Base-by-base conservation (phyloP, 1,140 invertebrate genomes). In the Alviniconcha marisindica region DNA sequence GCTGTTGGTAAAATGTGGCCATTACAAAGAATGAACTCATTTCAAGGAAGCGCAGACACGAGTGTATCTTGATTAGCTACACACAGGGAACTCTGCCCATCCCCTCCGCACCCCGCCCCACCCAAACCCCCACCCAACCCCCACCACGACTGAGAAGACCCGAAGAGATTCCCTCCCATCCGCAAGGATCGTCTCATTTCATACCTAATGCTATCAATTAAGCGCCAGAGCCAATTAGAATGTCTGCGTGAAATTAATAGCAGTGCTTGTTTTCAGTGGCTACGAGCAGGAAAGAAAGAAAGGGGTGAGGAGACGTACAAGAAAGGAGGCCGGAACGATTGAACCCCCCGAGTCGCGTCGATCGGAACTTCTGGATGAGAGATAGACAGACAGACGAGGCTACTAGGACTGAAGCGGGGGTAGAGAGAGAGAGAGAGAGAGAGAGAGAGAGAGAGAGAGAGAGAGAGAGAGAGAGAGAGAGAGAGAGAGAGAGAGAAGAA, bases 181-280 rank as follows among this genome's bases (percentile, higher is more conserved):
- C 40, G 42, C n/a, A 77, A 33, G 51, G 28, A 48, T 77, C 76
- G 44, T 77, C 76, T 77, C 40, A 31, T 77, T 77, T 77, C 76
- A 77, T 77, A 77, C 44, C 44, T 54, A 77, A 54, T 77, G 76
- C 76, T 31, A 77, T 54, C 51, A 78, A 78, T 78, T 60, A 78
- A 78, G 54, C 56, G 33, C 31, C 28, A 78, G 21, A 78, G 54
- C 77, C 51, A 78, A 78, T 78, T 63, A 63, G 36, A 42, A 33
- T 33, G 77, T 54, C 33, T 38, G 54, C 33, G 77, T 63, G 33
- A 60, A 36, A 60, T 78, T 18, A 78, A 60, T 78, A 38, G 54
- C 51, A 38, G 18, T 60, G 51, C 77, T 21, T 38, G 51, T 77
- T 76, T 36, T 21, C n/a, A 71, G 33, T 31, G 33, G 38, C 38